Evolutionary conservation across 1,140 invertebrate genomes (phyloP).

Genomic region (Neuroterus valhalla): DNA sequence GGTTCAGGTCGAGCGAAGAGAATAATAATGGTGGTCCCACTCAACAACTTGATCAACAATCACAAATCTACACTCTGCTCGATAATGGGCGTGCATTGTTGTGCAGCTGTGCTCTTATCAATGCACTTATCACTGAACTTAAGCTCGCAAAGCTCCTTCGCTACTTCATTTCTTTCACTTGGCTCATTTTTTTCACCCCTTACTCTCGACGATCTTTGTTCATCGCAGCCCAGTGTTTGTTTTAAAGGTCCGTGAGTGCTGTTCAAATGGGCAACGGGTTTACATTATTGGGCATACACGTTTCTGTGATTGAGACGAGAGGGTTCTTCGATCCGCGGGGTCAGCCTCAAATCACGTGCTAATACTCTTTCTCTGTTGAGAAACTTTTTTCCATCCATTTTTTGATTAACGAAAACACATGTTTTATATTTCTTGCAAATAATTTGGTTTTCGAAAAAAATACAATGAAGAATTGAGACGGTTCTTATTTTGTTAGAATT

Average conservation of each 20-base stretch:
- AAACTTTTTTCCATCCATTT: conserved; percentile 3
- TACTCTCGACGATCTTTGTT: conserved; percentile 17
- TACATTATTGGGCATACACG: conserved; percentile 30
- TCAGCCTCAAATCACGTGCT: conserved; percentile 18
- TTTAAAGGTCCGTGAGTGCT: conserved; percentile 21
- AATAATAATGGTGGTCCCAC: conserved; percentile 24
- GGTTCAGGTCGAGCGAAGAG: neutral
- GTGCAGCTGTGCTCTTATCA: conserved; percentile 3
- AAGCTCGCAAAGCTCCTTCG: conserved; percentile 16
- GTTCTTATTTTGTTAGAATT: too few relatives aligned
- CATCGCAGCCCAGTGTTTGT: conserved; percentile 4
- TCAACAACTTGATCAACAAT: conserved; percentile 22
- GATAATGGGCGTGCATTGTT: conserved; percentile 23
- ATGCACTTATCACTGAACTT: neutral
- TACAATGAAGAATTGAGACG: too few relatives aligned
- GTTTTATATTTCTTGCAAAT: too few relatives aligned
- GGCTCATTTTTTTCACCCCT: conserved; percentile 20
- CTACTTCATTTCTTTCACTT: neutral
- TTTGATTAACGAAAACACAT: too few relatives aligned
- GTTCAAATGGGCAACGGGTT: conserved; percentile 28
- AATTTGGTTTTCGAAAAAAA: too few relatives aligned
- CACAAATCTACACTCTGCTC: neutral
- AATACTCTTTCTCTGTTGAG: neutral
- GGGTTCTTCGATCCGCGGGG: conserved; percentile 18
- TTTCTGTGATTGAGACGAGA: conserved; percentile 17